A percentile compares a stretch with the other conserved stretches of the same genome.
These are phyloP conservation scores for Puma concolor DNA, from an alignment of 2,113 vertebrate genomes.

Conservation along the genomic window DNA sequence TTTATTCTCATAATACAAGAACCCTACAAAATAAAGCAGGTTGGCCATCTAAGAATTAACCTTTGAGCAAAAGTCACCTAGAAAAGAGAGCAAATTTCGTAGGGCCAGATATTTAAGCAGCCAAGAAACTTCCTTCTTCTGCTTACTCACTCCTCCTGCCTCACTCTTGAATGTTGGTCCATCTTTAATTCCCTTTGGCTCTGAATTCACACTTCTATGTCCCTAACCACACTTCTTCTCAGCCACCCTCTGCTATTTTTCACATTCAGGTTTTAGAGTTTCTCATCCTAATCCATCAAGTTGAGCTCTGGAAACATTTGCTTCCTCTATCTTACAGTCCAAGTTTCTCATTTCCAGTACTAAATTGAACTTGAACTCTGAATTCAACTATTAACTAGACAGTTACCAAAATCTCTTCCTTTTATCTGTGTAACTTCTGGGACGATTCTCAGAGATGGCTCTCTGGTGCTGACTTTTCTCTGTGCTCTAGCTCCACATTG, in stretches of 20 bases:
- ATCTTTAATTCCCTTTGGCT: neutral
- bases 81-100: neutral
- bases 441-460: neutral
- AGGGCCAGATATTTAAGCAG: neutral
- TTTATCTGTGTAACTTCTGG: neutral
- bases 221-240: neutral
- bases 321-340: neutral
- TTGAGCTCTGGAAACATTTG: neutral
- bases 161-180: neutral
- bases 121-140: neutral
- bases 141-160: neutral
- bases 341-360: neutral
- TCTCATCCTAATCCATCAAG: neutral
- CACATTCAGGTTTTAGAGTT: neutral
- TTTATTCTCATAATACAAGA: neutral
- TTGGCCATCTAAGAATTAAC: neutral
- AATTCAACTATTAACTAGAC: neutral
- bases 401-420: neutral
- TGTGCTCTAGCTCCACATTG: neutral
- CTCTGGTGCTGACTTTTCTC: neutral
- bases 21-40: neutral
- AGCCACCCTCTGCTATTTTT: neutral
- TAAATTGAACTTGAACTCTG: neutral
- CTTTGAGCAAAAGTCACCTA: neutral
- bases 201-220: neutral